Conservation (phyloP, 2,888 invertebrate species). For the Hirtodrosophila histrioides region DNA sequence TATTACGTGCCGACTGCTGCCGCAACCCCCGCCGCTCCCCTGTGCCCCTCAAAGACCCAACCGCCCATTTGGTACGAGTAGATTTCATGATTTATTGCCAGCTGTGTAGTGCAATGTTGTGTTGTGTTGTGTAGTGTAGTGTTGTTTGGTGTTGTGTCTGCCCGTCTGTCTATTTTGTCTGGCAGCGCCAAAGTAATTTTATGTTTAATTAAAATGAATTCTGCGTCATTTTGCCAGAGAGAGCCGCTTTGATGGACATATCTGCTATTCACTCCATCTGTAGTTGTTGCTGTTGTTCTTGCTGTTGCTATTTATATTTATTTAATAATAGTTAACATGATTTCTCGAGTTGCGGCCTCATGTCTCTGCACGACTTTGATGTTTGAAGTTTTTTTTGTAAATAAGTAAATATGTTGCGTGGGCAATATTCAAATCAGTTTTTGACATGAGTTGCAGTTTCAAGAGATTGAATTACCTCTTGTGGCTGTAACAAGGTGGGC, state of each 20-base stretch:
- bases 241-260: slow-evolving; percentile 70
- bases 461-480: slow-evolving; percentile 44
- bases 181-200: slow-evolving; percentile 75
- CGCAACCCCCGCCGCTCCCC: too few species aligned
- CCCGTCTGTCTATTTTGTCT: slow-evolving; percentile 32
- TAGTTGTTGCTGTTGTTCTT: slow-evolving; percentile 29
- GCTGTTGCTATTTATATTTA: slow-evolving; percentile 66
- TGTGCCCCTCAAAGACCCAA: slow-evolving; percentile 9
- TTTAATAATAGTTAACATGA: slow-evolving; percentile 79
- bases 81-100: slow-evolving; percentile 75
- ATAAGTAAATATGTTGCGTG: slow-evolving; percentile 64
- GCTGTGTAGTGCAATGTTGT: slow-evolving; percentile 31
- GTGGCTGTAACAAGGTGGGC: slow-evolving; percentile 26
- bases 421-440: slow-evolving; percentile 70
- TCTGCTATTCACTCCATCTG: slow-evolving; percentile 63
- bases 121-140: slow-evolving; percentile 23
- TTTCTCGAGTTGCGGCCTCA: slow-evolving; percentile 46
- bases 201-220: slow-evolving; percentile 78
- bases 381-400: slow-evolving; percentile 46
- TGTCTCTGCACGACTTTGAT: slow-evolving; percentile 72
- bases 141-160: slow-evolving; percentile 30
- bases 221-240: slow-evolving; percentile 68
- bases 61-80: slow-evolving; percentile 65
- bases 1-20: slow-evolving; percentile 74
- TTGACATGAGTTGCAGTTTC: slow-evolving; percentile 50